Evolutionary conservation across 2,113 vertebrate genomes (phyloP).

Genomic region (Australoheros scitulus): DNA sequence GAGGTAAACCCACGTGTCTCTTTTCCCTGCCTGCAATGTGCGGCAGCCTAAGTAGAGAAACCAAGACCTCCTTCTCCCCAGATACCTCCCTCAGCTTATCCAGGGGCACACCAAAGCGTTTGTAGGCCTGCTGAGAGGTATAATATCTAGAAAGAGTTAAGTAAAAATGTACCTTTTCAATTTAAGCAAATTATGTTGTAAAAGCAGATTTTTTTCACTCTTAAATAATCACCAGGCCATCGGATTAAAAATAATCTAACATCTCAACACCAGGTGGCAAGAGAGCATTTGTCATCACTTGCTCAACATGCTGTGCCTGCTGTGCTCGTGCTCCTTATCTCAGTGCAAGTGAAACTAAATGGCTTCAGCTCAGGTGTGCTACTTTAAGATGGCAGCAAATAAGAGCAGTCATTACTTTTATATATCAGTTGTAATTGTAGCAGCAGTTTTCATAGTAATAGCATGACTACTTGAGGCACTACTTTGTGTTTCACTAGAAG

Average conservation of each 20-base stretch:
- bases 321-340: background rate
- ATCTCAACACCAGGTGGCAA: constrained; percentile 20
- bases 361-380: background rate
- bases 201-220: too few relatives aligned
- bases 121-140: too few relatives aligned
- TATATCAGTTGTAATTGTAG: accelerated
- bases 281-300: background rate
- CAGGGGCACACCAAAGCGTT: too few relatives aligned
- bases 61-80: too few relatives aligned
- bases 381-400: background rate
- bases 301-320: background rate
- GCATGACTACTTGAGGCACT: background rate
- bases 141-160: too few relatives aligned
- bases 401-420: background rate
- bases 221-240: too few relatives aligned
- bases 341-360: background rate
- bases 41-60: too few relatives aligned
- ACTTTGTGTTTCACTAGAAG: accelerated
- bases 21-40: too few relatives aligned
- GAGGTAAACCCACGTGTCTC: too few relatives aligned
- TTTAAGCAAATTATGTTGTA: too few relatives aligned
- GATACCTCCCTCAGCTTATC: too few relatives aligned
- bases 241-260: background rate
- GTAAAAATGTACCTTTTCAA: too few relatives aligned
- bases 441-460: accelerated